Percentiles rank a stretch among this genome's conserved stretches.
Evolutionary conservation across 2,888 invertebrate genomes (phyloP).

Genomic region (Aethes cnicana): DNA sequence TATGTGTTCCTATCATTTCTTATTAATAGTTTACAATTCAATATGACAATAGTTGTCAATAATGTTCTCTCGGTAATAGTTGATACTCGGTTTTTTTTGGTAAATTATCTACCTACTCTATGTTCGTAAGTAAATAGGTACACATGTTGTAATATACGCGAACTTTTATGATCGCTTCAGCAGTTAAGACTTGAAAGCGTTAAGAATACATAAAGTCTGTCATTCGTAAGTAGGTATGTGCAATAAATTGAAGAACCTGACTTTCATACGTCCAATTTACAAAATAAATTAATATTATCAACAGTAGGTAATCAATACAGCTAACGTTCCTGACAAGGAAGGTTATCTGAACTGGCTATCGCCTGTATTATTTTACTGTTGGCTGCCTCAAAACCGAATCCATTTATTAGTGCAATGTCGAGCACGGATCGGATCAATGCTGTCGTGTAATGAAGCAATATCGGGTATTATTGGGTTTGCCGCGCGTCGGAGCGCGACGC

Average conservation of each 20-base stretch:
- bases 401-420: conserved; percentile 12
- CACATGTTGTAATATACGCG: too few species aligned
- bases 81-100: too few species aligned
- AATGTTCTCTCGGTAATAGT: too few species aligned
- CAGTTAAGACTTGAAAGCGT: too few species aligned
- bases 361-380: conserved; percentile 28
- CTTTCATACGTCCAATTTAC: not conserved
- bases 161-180: too few species aligned
- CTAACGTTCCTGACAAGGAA: conserved; percentile 27
- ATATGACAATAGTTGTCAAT: too few species aligned
- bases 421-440: conserved; percentile 21
- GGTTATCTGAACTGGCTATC: conserved; percentile 30
- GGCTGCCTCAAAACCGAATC: conserved; percentile 17
- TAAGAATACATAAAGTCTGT: too few species aligned
- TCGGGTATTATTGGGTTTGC: conserved; percentile 20
- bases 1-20: conserved; percentile 18
- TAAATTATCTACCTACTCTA: too few species aligned
- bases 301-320: conserved; percentile 19
- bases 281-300: conserved; percentile 27
- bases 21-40: conserved; percentile 19
- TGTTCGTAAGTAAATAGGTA: too few species aligned
- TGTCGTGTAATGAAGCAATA: conserved; percentile 28
- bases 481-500: conserved; percentile 42
- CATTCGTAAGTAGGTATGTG: too few species aligned
- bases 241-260: too few species aligned